Evolutionary conservation across 2,113 vertebrate genomes (phyloP).

Genomic region (Indicator maculatus): DNA sequence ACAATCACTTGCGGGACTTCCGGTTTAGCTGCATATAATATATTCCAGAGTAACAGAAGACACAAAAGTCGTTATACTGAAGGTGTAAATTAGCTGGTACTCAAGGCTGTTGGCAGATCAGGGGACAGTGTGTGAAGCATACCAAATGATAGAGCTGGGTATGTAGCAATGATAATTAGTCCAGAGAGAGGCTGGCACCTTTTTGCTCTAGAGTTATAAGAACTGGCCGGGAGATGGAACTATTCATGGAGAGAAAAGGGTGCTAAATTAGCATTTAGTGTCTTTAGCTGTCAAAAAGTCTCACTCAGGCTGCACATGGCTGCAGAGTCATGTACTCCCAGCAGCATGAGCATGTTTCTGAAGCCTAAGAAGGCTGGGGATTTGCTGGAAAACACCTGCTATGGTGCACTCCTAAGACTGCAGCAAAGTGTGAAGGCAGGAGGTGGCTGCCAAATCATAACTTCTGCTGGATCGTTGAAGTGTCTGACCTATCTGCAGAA

Average conservation of each 20-base stretch:
- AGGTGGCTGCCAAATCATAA: not conserved
- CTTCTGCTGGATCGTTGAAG: not conserved
- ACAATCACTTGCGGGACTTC: constrained; percentile 9
- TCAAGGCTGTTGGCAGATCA: constrained; percentile 5
- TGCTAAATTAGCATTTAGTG: not conserved
- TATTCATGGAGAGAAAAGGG: not conserved
- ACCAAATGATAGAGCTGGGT: not conserved
- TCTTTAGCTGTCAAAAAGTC: not conserved
- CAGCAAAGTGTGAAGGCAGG: rapidly evolving
- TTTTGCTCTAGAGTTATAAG: not conserved
- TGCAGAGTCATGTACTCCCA: not conserved
- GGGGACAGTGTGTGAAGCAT: not conserved
- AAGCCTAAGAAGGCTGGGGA: not conserved
- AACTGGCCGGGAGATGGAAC: not conserved
- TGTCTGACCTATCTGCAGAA: not conserved
- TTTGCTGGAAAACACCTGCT: rapidly evolving
- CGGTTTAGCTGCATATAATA: not conserved
- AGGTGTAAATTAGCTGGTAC: constrained; percentile 41
- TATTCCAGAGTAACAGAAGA: not conserved
- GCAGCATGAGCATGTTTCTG: not conserved
- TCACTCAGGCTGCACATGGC: not conserved
- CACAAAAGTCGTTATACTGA: constrained; percentile 6
- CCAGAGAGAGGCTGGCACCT: not conserved
- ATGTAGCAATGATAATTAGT: not conserved
- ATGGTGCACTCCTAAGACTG: not conserved